Base-by-base conservation (phyloP, 2,113 vertebrate genomes). In the Cervus canadensis region DNA sequence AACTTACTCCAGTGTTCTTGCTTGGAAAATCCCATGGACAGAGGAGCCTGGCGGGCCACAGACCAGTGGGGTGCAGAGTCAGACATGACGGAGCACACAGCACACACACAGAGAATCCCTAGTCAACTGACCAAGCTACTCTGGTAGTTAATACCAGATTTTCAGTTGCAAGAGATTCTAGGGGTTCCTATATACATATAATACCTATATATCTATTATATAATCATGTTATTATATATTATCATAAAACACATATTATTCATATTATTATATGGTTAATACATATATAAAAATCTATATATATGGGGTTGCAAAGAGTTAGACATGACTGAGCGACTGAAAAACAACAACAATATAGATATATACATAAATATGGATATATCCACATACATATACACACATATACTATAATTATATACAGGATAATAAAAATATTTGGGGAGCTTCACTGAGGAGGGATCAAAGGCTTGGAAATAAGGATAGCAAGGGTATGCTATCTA, bases 401-500 rank as follows among this genome's bases (percentile, higher is more conserved):
- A 43, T 79, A 30, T 52, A 60, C 25, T 88, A 40, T 26, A 87
- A 76, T 93, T 76, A 60, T 57, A 64, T 45, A 56, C n/a, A 84
- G 13, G 54, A 78, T 67, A 84, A 89, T 83, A 62, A 30, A 81
- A 81, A 28, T 59, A 74, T 85, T 95, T 40, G 36, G 84, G 48
- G 57, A 21, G 5, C 14, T 57, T 95, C 56, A 50, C 50, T 89
- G 79, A 92, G 43, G 74, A 81, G 50, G 76, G 56, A 60, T 56
- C 50, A 89, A 83, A 89, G 43, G 14, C 26, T 57, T 85, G 12
- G 94, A 54, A 81, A 79, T 56, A 87, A 74, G 36, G 40, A 40
- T 59, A 97, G 71, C 78, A 91, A 97, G 82, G n/a, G 59, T 87
- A 93, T 60, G 50, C 48, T 78, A 93, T 81, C 21, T n/a, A 89